Percentiles rank a stretch among this genome's conserved stretches.
These are phyloP conservation scores for Stenolophus ochropezus DNA, from an alignment of 2,888 invertebrate species.

Conservation along the genomic window DNA sequence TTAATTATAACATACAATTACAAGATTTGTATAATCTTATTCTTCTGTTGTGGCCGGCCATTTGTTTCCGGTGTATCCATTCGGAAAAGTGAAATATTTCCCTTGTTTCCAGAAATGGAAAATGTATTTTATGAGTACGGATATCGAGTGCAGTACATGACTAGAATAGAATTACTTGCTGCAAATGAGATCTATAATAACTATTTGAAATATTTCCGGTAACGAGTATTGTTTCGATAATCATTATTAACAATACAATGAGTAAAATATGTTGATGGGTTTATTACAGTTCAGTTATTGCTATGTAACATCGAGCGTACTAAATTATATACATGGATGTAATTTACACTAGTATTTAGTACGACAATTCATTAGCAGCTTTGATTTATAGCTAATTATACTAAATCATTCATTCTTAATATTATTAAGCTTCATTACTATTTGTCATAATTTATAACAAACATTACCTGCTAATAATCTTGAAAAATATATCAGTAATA, in stretches of 20 bases:
- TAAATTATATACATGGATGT: background rate
- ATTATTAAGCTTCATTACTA: too few species aligned
- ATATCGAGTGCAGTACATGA: background rate
- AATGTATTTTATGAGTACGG: slow-evolving; percentile 6
- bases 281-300: slow-evolving; percentile 12
- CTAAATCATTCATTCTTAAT: background rate
- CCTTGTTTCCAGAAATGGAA: background rate
- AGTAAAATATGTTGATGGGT: slow-evolving; percentile 1
- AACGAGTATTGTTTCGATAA: slow-evolving; percentile 23
- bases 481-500: too few species aligned
- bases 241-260: slow-evolving; percentile 34
- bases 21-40: background rate
- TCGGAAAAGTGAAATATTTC: slow-evolving; percentile 5
- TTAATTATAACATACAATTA: slow-evolving; percentile 3
- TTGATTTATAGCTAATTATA: background rate
- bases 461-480: too few species aligned
- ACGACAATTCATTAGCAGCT: background rate
- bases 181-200: background rate
- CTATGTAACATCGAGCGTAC: background rate
- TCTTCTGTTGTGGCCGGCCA: background rate
- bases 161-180: background rate
- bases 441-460: too few species aligned
- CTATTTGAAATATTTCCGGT: slow-evolving; percentile 1
- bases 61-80: background rate
- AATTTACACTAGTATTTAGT: background rate